phyloP scores from a whole-genome alignment of 2,113 vertebrate genomes.

The Ctenomys sociabilis region DNA sequence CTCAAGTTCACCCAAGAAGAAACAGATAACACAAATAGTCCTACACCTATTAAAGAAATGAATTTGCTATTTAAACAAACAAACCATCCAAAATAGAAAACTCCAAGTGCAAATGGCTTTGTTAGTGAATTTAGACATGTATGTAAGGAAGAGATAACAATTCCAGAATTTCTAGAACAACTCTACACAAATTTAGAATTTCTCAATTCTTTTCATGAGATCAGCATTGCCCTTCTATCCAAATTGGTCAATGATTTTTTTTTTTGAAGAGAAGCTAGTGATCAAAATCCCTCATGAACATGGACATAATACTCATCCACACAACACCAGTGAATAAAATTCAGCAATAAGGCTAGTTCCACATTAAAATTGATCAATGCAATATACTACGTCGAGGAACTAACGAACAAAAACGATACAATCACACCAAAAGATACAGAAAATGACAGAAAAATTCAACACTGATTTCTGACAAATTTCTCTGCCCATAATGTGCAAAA shows the following conservation, averaged over 20 bases:
- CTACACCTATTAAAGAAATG: neutral
- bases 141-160: neutral
- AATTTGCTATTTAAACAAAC: neutral
- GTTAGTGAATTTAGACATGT: neutral
- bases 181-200: neutral
- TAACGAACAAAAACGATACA: neutral
- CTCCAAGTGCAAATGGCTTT: neutral
- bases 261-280: neutral
- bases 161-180: too few relatives aligned
- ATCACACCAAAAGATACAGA: neutral
- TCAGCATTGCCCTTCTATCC: neutral
- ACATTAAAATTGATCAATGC: neutral
- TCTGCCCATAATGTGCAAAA: neutral
- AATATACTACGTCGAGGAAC: neutral
- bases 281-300: neutral
- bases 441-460: neutral
- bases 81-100: neutral
- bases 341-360: neutral
- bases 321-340: neutral
- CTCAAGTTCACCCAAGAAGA: neutral
- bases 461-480: neutral
- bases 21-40: neutral
- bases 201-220: neutral
- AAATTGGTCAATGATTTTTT: neutral
- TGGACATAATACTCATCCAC: neutral